Conservation (phyloP, 2,888 invertebrate species). For the Biston betularia region DNA sequence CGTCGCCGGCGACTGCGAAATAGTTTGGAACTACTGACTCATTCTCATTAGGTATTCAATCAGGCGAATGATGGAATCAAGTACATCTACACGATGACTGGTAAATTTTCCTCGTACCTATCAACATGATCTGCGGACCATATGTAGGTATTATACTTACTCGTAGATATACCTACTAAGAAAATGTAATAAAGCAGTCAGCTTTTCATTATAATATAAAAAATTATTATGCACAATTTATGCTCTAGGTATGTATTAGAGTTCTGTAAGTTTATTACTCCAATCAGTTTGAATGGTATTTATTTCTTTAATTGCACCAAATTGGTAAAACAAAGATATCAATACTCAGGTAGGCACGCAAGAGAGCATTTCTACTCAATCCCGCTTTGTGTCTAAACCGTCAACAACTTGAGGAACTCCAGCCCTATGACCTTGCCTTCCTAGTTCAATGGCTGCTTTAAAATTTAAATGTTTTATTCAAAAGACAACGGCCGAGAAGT, state of each 20-base stretch:
- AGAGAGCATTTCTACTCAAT: no score
- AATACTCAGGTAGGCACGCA: no score
- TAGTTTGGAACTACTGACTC: slow-evolving; percentile 48
- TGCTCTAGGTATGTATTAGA: not conserved
- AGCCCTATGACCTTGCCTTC: slow-evolving; percentile 25
- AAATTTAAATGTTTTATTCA: slow-evolving; percentile 27
- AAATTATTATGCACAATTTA: not conserved
- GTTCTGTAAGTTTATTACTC: no score
- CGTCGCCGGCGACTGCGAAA: slow-evolving; percentile 49
- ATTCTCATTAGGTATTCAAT: slow-evolving; percentile 50
- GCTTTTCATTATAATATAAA: not conserved
- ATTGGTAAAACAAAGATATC: no score
- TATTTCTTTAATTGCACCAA: no score
- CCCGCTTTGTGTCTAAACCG: not conserved
- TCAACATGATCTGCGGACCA: not conserved
- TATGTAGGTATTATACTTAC: not conserved
- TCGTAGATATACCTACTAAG: not conserved
- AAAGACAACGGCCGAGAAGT: slow-evolving; percentile 35
- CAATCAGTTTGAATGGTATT: no score
- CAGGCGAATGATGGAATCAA: slow-evolving; percentile 44
- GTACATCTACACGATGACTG: slow-evolving; percentile 42
- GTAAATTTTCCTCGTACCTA: slow-evolving; percentile 19
- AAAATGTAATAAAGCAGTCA: not conserved
- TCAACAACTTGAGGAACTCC: slow-evolving; percentile 6
- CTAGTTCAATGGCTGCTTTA: slow-evolving; percentile 26